phyloP scores from a whole-genome alignment of 1,140 invertebrate genomes.

The Drosophila albomicans region DNA sequence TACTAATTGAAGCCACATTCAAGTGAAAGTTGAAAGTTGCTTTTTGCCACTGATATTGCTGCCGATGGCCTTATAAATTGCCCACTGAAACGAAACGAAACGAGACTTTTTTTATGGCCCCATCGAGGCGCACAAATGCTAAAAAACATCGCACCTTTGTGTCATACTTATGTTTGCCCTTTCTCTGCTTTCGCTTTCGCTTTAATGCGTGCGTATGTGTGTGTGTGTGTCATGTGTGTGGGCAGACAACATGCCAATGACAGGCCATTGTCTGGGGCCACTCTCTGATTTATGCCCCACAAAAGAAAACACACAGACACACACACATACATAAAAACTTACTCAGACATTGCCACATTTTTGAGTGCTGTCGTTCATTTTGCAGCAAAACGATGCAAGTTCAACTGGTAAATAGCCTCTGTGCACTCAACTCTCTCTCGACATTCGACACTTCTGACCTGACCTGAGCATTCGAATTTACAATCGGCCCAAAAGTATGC shows the following conservation, averaged over 20 bases:
- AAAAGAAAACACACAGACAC: conserved; percentile 13
- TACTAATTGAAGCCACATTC: conserved; percentile 67
- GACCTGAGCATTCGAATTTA: conserved; percentile 8
- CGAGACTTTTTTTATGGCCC: conserved; percentile 66
- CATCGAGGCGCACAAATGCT: conserved; percentile 42
- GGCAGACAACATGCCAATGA: conserved; percentile 51
- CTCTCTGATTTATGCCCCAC: conserved; percentile 66
- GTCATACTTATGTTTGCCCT: conserved; percentile 2
- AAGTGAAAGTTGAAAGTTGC: conserved; percentile 25
- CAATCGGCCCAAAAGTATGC: conserved; percentile 20
- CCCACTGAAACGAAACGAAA: conserved; percentile 60
- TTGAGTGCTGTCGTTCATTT: conserved; percentile 40
- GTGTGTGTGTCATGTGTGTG: conserved; percentile 26
- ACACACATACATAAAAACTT: conserved; percentile 22
- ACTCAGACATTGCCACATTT: conserved; percentile 33
- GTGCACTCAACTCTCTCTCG: conserved; percentile 7
- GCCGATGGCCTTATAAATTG: conserved; percentile 72
- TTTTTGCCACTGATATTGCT: conserved; percentile 42
- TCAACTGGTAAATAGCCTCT: conserved; percentile 18
- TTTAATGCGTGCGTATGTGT: neutral
- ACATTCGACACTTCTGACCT: neutral
- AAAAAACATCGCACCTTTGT: conserved; percentile 57
- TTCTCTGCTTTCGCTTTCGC: neutral
- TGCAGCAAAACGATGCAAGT: conserved; percentile 24
- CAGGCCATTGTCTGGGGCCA: conserved; percentile 71